Evolutionary conservation across 2,113 vertebrate genomes (phyloP), one percentile per base, ranked within the genome.

Genomic region (Alligator mississippiensis): DNA sequence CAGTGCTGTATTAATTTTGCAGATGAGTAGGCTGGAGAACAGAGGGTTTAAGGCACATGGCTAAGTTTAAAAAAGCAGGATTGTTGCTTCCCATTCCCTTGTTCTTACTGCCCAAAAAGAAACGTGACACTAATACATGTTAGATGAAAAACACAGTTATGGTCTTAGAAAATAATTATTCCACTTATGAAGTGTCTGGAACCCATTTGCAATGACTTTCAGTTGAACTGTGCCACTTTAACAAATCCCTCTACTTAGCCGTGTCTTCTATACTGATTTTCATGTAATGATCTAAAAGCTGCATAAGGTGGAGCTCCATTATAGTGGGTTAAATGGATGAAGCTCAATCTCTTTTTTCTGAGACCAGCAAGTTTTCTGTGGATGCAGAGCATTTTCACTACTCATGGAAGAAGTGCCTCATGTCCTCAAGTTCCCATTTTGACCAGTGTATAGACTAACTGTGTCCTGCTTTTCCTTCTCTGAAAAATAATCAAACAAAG

Each of bases 391-490:
- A 34, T 1, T 5, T 30, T 24, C 85, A 15, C 10, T 3, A 2
- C 8, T 13, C 54, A 79, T 11, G 78, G 85, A 85, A 58, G 30
- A 70, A 90, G 27, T 62, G 85, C 17, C 79, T 63, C 77, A 68
- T 19, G n/a, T 4, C 3, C 24, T 38, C 28, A 6, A 66, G 17
- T 22, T 57, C 70, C 82, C 54, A 47, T 66, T 21, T 38, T 27
- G 55, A 1, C 3, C 54, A 85, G 58, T 2, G 12, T 14, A 79
- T 5, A 81, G 30, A 85, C 38, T 0, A 0, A 82, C 7, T 2
- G 22, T 75, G 55, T 61, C 27, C n/a, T 22, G 68, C 19, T 75
- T 87, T 19, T 2, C 1, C 47, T 47, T 47, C 47, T 47, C 47
- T 47, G 47, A 7, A 47, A 47, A 47, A 47, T 47, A 47, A 9